Base-by-base conservation (phyloP, 1,140 invertebrate genomes). In the Drepana arcuata region DNA sequence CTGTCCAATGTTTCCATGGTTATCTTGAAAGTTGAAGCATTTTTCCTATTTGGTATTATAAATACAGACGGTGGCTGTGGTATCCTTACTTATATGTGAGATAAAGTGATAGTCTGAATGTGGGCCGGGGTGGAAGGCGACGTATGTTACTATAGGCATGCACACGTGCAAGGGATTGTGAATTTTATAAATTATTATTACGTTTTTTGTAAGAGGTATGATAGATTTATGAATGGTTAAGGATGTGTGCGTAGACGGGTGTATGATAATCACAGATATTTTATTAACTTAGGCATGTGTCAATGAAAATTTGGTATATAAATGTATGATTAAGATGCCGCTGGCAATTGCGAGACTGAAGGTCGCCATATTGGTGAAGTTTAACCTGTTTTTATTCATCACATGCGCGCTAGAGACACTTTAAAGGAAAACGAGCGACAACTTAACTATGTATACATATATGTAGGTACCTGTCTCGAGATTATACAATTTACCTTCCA, bases 1-100 rank as follows among this genome's bases (percentile, higher is more conserved):
- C 72, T 72, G 69, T 64, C 62, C 59, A 68, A 63, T 69, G 51
- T 75, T 77, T 79, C 66, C 64, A 62, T 77, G 59, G 18, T 65
- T 62, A 67, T 71, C 64, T 68, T 67, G 52, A 77, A 72, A 61
- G 50, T 68, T 41, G 44, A 69, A 71, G 70, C 73, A 78, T 79
- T 78, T 64, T 80, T 81, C 74, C 72, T 79, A 79, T 79, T 82
- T 71, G 78, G 78, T 82, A 78, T 82, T 82, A 73, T 78, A 74
- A 71, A 79, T 82, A 81, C 73, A 79, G 73, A 74, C 71, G 67
- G 74, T 82, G 78, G 78, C 78, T 82, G 78, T 82, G 78, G 78
- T 82, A 79, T 82, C 60, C 78, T 78, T 72, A 79, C 73, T 74
- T 80, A 78, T 67, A 56, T n/a, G n/a, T 74, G 68, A 81, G 43